Evolutionary conservation across 2,888 invertebrate species (phyloP), one percentile per base, ranked within the genome.

Genomic region (Agrotis ipsilon): DNA sequence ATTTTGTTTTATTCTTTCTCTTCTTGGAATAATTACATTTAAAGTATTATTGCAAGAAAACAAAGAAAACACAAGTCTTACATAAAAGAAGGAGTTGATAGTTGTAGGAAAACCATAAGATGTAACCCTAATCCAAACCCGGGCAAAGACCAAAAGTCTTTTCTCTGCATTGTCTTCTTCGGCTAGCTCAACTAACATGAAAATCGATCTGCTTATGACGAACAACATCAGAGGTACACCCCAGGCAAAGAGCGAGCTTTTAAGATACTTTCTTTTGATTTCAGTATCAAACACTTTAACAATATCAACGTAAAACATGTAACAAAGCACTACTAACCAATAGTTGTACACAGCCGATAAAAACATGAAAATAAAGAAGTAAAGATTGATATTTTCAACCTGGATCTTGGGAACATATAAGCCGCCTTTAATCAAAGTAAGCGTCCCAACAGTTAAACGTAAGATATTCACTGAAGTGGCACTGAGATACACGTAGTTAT

Each of bases 221-320:
- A 55, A 0, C 13, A 27, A n/a, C 2, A 57, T 2, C 7, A 75
- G 2, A 39, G 78, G 72, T 2, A 77, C 14, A 0, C 55, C 64
- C 78, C 78, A 72, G 0, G 65, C 72, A 48, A 78, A 78, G 0
- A 76, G 13, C 0, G 21, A 19, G 11, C 71, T 65, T 16, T 21
- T 54, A 0, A 71, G 45, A 49, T 65, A 54, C 14, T 48, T 75
- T 4, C 32, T 24, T 1, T 72, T 24, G 1, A 13, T 52, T 18
- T 69, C 9, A 2, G 13, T 13, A 19, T 24, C 5, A 6, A 76
- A 78, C 1, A 75, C 60, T 75, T 78, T 70, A 4, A 78, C 72
- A 49, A 76, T 55, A 19, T 77, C 60, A 11, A 64, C 39, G 19
- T 77, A 75, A 51, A 75, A 75, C 55, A 69, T 60, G 14, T 61